A percentile compares a stretch with the other conserved stretches of the same genome.
phyloP scores from a whole-genome alignment of 2,888 invertebrate species.

The Drosophila trichaetosa region DNA sequence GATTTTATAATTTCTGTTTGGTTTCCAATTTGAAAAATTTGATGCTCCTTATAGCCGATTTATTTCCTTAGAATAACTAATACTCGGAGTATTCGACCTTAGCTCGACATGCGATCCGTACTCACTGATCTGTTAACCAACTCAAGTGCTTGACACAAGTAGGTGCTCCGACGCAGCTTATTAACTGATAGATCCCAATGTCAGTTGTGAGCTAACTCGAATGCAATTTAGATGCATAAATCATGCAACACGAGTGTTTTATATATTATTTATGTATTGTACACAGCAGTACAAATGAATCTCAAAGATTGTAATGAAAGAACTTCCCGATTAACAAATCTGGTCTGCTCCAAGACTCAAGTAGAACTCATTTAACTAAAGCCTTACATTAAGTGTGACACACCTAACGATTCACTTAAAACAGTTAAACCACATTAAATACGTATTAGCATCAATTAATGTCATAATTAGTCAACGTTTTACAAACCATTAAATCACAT shows the following conservation, averaged over 20 bases:
- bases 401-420: not conserved
- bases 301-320: not conserved
- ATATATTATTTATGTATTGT: not conserved
- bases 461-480: not conserved
- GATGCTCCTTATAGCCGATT: not conserved
- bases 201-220: constrained; percentile 37
- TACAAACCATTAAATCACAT: not conserved
- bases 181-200: constrained; percentile 34
- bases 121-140: constrained; percentile 50
- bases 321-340: constrained; percentile 52
- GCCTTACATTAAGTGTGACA: not conserved
- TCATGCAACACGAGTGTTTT: constrained; percentile 9
- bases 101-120: constrained; percentile 29
- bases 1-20: not conserved
- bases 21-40: not conserved
- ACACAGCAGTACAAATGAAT: not conserved
- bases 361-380: not conserved
- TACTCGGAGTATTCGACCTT: constrained; percentile 24
- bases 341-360: not conserved
- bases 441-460: not conserved
- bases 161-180: constrained; percentile 82
- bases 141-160: constrained; percentile 39
- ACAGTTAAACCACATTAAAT: not conserved
- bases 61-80: not conserved
- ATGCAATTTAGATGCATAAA: constrained; percentile 34